Evolutionary conservation across 2,797 vertebrate species (phyloP).

Genomic region (Enteromius radiatus): DNA sequence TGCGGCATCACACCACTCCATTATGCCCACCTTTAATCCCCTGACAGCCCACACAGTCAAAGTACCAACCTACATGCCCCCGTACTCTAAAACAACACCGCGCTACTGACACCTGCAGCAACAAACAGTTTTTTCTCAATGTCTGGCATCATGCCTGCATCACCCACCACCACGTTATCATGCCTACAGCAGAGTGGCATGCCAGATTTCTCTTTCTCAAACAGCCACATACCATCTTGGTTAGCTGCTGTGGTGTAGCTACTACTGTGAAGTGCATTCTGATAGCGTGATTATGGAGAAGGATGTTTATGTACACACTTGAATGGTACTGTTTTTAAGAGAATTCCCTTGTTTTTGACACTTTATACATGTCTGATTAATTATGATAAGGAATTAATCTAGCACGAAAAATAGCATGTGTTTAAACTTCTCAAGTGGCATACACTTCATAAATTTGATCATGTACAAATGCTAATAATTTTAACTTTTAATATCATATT

Average conservation of each 20-base stretch:
- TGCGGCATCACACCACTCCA: slow-evolving; percentile 25
- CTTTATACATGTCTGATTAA: neutral
- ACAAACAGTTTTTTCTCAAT: slow-evolving; percentile 33
- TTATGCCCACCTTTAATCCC: slow-evolving; percentile 26
- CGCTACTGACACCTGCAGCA: slow-evolving; percentile 29
- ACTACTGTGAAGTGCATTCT: slow-evolving; percentile 16
- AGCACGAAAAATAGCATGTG: neutral
- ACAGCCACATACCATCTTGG: slow-evolving; percentile 14
- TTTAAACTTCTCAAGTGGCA: neutral
- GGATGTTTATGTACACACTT: neutral
- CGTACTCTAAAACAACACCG: slow-evolving; percentile 27
- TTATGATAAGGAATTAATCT: neutral
- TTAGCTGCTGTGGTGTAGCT: slow-evolving; percentile 16
- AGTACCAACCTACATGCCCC: slow-evolving; percentile 26
- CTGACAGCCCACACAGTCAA: slow-evolving; percentile 14
- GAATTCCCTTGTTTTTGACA: neutral
- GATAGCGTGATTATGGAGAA: neutral
- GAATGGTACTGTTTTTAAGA: neutral
- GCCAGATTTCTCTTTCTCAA: slow-evolving; percentile 13
- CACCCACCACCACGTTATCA: slow-evolving; percentile 38
- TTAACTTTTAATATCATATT: neutral
- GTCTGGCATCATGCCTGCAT: slow-evolving; percentile 42
- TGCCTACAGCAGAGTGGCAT: slow-evolving; percentile 28
- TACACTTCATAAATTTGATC: neutral
- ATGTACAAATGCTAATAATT: neutral